Percentiles rank a stretch among this genome's conserved stretches.
phyloP scores from a whole-genome alignment of 2,797 vertebrate species.

The Tragelaphus oryx region DNA sequence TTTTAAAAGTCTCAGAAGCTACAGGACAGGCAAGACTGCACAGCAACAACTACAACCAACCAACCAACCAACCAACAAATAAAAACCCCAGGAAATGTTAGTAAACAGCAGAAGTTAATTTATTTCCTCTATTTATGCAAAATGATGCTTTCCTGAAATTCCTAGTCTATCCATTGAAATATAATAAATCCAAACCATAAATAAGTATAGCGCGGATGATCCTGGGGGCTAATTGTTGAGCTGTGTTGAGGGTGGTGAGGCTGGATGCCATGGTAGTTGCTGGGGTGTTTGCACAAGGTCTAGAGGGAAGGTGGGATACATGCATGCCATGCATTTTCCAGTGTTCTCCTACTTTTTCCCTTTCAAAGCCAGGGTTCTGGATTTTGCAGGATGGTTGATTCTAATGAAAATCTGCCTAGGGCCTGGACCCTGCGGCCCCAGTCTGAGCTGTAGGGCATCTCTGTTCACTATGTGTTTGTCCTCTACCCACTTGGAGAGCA shows the following conservation, averaged over 20 bases:
- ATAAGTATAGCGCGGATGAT: background rate
- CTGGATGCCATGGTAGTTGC: background rate
- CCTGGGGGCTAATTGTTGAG: background rate
- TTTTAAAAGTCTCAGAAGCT: slow-evolving; percentile 1
- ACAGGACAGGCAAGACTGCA: background rate
- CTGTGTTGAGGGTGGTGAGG: background rate
- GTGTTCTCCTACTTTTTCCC: background rate
- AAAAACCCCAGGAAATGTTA: background rate
- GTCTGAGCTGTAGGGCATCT: background rate
- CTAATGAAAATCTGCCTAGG: background rate
- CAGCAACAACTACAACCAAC: background rate
- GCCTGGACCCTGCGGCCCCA: background rate
- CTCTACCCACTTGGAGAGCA: background rate
- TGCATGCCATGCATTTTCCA: background rate
- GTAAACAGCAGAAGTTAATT: background rate
- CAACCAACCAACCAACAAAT: background rate
- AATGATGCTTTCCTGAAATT: background rate
- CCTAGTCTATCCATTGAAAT: background rate
- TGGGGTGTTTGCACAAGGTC: background rate
- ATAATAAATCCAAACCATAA: background rate
- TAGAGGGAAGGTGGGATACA: background rate
- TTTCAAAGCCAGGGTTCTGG: background rate
- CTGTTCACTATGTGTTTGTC: background rate
- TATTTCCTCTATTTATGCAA: background rate
- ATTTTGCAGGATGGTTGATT: background rate